Conservation (phyloP, 2,113 vertebrate species). For the Aramus guarauna region DNA sequence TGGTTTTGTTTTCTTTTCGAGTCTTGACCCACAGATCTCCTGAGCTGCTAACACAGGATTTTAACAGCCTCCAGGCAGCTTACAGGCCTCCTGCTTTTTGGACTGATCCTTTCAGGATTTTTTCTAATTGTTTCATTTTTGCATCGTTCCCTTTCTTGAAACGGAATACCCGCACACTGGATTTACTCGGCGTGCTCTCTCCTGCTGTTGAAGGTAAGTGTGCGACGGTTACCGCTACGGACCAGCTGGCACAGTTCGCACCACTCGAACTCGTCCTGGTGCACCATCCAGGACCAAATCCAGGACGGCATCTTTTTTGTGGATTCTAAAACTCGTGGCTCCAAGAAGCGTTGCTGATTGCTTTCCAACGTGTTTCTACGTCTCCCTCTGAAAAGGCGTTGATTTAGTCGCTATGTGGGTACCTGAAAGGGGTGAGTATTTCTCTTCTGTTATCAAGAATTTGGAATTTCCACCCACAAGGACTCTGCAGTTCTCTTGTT, state of each 20-base stretch:
- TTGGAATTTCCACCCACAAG: background rate
- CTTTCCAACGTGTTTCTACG: background rate
- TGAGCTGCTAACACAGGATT: background rate
- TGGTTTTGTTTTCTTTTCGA: background rate
- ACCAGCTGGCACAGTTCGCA: background rate
- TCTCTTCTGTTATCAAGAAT: background rate
- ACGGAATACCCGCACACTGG: no score
- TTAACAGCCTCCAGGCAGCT: background rate
- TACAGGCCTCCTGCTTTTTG: background rate
- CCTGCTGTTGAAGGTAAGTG: background rate
- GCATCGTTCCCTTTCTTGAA: background rate
- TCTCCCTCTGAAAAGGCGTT: background rate
- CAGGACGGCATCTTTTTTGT: background rate
- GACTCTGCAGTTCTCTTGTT: background rate
- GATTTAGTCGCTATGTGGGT: background rate
- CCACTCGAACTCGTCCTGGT: fast-evolving
- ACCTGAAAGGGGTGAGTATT: background rate
- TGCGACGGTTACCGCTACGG: background rate
- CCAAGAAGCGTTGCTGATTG: background rate
- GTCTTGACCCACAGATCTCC: background rate
- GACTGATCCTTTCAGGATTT: background rate
- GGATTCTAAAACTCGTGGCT: background rate
- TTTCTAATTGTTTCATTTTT: background rate
- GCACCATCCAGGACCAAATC: background rate
- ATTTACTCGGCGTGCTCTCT: background rate